These are phyloP conservation scores for Acomys russatus DNA, from an alignment of 2,797 vertebrate genomes.

Conservation along the genomic window DNA sequence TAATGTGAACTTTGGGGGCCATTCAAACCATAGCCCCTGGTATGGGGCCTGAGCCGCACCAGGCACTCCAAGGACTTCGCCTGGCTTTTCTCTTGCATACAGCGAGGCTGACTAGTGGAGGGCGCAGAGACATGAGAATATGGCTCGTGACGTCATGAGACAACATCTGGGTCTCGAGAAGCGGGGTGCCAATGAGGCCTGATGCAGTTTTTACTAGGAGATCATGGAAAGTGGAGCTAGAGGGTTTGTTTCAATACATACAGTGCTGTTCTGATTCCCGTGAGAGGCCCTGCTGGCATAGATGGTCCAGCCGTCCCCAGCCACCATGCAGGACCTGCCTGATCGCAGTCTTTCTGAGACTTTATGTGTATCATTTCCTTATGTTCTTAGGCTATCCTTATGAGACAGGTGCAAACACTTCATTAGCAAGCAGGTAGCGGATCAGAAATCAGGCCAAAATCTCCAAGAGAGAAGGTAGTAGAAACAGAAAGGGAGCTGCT, in stretches of 20 bases:
- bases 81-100: background rate
- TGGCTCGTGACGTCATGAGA: background rate
- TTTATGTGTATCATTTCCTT: slow-evolving; percentile 2
- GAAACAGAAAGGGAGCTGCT: background rate
- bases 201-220: background rate
- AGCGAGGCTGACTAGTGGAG: background rate
- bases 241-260: background rate
- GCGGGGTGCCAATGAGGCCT: background rate
- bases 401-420: background rate
- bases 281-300: background rate
- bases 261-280: background rate
- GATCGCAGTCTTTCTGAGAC: background rate
- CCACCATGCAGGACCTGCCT: background rate
- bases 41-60: background rate
- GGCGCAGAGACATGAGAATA: background rate
- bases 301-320: background rate
- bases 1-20: background rate
- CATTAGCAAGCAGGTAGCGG: slow-evolving; percentile 6
- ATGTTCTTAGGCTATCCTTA: slow-evolving; percentile 3
- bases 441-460: slow-evolving; percentile 24
- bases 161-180: background rate
- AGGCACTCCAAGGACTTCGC: background rate
- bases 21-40: background rate
- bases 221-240: background rate
- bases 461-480: slow-evolving; percentile 24